Base-by-base conservation (phyloP, 2,888 invertebrate genomes). In the Dichetophora obliterata region DNA sequence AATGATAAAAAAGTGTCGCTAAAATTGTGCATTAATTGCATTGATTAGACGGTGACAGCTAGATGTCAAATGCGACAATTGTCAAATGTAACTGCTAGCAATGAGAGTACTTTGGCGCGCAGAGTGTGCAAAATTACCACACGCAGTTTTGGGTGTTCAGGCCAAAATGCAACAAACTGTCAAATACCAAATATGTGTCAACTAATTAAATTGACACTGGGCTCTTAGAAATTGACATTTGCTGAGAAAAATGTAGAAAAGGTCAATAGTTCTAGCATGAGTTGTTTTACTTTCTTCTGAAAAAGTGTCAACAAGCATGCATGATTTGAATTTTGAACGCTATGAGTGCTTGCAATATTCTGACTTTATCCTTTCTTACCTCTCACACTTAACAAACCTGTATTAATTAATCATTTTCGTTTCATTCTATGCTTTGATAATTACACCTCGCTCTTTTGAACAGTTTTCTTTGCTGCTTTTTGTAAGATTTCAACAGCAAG, bases 21-120 rank as follows among this genome's bases (percentile, higher is more conserved):
- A 8, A 24, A 24, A 14, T 9, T 24, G 27, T 24, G 22, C 57
- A 27, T n/a, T 71, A 71, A 71, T 71, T 71, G 57, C 71, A 57
- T 71, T 71, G 71, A 71, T 71, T 71, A 22, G 24, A 71, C 59
- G 71, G 59, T 71, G 71, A 71, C 71, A 71, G 71, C 59, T 59
- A 24, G 24, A 16, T 71, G 59, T 59, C 71, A 71, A 71, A 57
- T 37, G 59, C 59, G 71, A 71, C 71, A 71, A 71, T 22, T 71
- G 71, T 37, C 50, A 68, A 68, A 68, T 24, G 22, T 59, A n/a
- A n/a, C 24, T 24, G 2, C 14, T 4, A 16, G 54, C 1, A 59
- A 22, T 24, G 14, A 24, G 5, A 16, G 5, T 6, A 16, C 5
- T 27, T 57, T 11, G 22, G 22, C 0, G 22, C 9, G 9, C 24